phyloP scores from a whole-genome alignment of 2,888 invertebrate genomes.

The Rhynchonema sp. region DNA sequence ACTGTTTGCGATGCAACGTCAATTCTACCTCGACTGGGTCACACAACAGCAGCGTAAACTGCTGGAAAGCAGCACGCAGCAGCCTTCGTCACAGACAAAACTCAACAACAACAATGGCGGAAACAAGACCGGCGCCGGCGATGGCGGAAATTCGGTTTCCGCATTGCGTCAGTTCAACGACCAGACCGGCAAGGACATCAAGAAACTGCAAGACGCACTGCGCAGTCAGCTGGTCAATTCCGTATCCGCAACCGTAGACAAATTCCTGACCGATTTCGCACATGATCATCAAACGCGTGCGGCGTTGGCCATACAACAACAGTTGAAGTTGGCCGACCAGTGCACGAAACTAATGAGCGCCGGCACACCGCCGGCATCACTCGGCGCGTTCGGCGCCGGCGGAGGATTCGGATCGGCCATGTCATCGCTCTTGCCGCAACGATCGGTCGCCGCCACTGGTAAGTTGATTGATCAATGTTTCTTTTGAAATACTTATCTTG shows the following conservation, averaged over 20 bases:
- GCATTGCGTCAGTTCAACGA: neutral
- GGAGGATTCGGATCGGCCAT: no score
- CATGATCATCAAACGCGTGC: slow-evolving; percentile 1
- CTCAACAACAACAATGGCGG: neutral
- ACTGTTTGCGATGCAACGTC: slow-evolving; percentile 71
- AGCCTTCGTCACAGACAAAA: neutral
- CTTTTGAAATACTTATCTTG: no score
- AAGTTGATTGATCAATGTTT: no score
- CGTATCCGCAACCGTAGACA: slow-evolving; percentile 62
- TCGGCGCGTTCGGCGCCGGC: no score
- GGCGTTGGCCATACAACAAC: neutral
- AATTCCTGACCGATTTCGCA: slow-evolving; percentile 36
- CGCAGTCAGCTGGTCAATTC: slow-evolving; percentile 72
- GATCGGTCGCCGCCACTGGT: no score
- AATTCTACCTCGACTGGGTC: slow-evolving; percentile 44
- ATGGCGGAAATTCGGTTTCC: neutral
- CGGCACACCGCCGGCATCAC: no score
- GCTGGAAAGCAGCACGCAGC: slow-evolving; percentile 7
- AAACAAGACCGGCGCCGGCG: neutral
- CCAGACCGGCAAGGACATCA: slow-evolving; percentile 24
- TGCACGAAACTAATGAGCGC: no score
- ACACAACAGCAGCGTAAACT: slow-evolving; percentile 40
- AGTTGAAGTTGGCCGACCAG: neutral
- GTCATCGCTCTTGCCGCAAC: no score
- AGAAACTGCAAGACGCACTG: slow-evolving; percentile 68